Evolutionary conservation across 2,888 invertebrate genomes (phyloP).

Genomic region (Theretra japonica): DNA sequence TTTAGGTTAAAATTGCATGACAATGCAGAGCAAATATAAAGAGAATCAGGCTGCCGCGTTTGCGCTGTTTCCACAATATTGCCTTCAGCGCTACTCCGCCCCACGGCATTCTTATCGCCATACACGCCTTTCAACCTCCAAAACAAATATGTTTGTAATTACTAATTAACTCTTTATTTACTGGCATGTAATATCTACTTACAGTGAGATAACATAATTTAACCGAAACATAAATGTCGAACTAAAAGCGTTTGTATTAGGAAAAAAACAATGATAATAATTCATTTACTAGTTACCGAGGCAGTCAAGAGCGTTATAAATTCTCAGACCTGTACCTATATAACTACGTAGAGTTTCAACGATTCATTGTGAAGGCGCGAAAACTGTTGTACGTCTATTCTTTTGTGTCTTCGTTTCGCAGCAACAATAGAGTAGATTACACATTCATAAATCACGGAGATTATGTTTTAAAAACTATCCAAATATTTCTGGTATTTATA

Average conservation of each 20-base stretch:
- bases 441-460: conserved; percentile 23
- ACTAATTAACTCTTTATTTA: too few species aligned
- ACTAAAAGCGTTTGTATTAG: background rate
- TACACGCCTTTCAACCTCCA: too few species aligned
- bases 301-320: background rate
- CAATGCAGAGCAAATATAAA: conserved; percentile 76
- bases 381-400: background rate
- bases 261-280: background rate
- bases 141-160: too few species aligned
- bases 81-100: conserved; percentile 56
- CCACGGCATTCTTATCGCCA: conserved; percentile 33
- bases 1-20: conserved; percentile 77
- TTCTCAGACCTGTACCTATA: background rate
- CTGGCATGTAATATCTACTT: too few species aligned
- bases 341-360: background rate
- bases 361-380: conserved; percentile 13
- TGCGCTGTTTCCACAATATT: conserved; percentile 64
- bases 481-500: background rate
- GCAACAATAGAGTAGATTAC: conserved; percentile 22
- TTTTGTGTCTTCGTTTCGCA: conserved; percentile 21
- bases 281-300: background rate
- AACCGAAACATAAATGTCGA: background rate
- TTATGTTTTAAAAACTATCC: conserved; percentile 19
- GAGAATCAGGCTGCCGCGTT: conserved; percentile 57
- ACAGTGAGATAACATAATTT: background rate